Evolutionary conservation across 2,113 vertebrate species (phyloP).

Genomic region (Orthonyx spaldingii): DNA sequence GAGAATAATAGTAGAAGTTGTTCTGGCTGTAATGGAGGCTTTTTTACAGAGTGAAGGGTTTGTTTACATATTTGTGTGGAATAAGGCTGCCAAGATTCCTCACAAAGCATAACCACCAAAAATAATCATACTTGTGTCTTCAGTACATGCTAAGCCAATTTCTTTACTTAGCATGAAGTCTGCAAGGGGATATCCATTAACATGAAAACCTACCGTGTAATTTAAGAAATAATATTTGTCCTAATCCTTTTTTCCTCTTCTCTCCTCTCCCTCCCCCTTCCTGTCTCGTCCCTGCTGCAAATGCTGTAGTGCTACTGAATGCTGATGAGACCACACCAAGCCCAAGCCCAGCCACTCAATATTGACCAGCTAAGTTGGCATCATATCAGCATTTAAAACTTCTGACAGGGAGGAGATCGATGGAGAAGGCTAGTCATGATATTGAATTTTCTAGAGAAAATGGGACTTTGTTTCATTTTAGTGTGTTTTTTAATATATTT

Average conservation of each 20-base stretch:
- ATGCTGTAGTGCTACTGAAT: background rate
- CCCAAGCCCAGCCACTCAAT: background rate
- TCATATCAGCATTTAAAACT: background rate
- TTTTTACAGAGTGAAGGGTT: background rate
- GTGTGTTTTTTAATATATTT: background rate
- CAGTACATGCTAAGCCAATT: background rate
- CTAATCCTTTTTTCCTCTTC: background rate
- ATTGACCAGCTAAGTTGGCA: background rate
- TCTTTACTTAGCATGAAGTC: background rate
- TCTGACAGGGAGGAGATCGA: background rate
- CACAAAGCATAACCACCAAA: background rate
- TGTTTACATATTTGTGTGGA: background rate
- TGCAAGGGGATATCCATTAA: background rate
- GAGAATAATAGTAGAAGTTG: background rate
- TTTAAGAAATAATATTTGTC: constrained; percentile 10
- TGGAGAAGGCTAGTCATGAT: background rate
- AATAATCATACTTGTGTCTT: background rate
- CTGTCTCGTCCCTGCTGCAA: background rate
- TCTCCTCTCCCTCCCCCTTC: background rate
- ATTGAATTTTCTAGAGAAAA: background rate
- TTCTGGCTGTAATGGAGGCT: background rate
- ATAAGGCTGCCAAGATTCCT: background rate
- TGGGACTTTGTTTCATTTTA: background rate
- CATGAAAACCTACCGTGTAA: background rate
- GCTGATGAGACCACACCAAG: background rate